A percentile compares a stretch with the other conserved stretches of the same genome.
Conservation (phyloP, 2,797 vertebrate species). For the Serranus cabrilla region DNA sequence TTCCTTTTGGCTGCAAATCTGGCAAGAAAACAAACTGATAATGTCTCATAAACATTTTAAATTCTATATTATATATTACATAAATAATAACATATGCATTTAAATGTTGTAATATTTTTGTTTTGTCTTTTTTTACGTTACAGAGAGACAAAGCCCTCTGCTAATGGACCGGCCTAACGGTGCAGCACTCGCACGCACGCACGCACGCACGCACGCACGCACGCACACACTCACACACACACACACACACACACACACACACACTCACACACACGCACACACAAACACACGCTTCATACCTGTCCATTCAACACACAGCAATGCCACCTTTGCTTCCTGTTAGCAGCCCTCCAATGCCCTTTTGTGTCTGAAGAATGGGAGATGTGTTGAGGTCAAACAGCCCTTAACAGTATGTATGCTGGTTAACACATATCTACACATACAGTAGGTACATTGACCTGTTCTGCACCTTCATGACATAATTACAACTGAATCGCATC, state of each 20-base stretch:
- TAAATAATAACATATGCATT: too few species aligned
- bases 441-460: slow-evolving; percentile 31
- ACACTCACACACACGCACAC: not conserved
- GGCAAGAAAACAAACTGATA: too few species aligned
- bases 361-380: slow-evolving; percentile 58
- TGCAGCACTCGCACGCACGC: slow-evolving; percentile 27
- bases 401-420: slow-evolving; percentile 49
- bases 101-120: not conserved
- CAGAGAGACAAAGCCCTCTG: slow-evolving; percentile 75
- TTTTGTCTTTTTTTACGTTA: slow-evolving; percentile 13
- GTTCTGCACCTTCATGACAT: slow-evolving; percentile 41
- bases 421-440: slow-evolving; percentile 43
- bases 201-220: slow-evolving; percentile 16
- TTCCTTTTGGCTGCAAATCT: too few species aligned
- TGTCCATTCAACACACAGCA: slow-evolving; percentile 61
- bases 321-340: slow-evolving; percentile 63
- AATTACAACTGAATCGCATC: slow-evolving; percentile 31
- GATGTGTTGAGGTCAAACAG: slow-evolving; percentile 39
- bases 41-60: too few species aligned
- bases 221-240: not conserved
- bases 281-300: slow-evolving; percentile 38
- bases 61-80: too few species aligned
- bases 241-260: slow-evolving; percentile 1
- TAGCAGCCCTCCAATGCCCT: slow-evolving; percentile 54
- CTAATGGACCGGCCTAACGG: slow-evolving; percentile 78